phyloP scores from a whole-genome alignment of 2,113 vertebrate genomes.

The Xenotilapia longispinis region DNA sequence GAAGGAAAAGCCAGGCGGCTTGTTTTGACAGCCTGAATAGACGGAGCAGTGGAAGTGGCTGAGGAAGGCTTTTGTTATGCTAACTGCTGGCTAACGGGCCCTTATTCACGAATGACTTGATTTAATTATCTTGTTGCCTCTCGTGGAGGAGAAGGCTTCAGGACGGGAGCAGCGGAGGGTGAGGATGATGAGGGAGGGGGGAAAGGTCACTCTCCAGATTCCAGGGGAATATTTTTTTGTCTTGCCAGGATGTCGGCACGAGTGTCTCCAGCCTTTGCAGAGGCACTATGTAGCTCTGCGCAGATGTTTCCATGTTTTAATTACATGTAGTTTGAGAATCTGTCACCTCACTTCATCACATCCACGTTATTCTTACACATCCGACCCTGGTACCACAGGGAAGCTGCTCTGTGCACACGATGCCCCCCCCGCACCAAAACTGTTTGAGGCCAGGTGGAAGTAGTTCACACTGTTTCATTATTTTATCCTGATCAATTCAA shows the following conservation, averaged over 20 bases:
- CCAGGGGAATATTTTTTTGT: neutral
- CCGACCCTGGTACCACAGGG: neutral
- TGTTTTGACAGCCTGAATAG: conserved; percentile 72
- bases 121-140: conserved; percentile 47
- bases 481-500: neutral
- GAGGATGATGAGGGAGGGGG: neutral
- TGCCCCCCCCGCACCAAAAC: neutral
- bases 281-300: fast-evolving
- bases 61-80: conserved; percentile 73
- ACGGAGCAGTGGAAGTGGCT: conserved; percentile 60
- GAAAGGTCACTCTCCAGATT: neutral
- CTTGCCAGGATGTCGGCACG: neutral
- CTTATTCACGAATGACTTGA: conserved; percentile 49
- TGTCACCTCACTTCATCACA: neutral
- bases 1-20: conserved; percentile 48
- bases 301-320: neutral
- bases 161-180: neutral
- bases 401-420: neutral
- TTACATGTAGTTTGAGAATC: neutral
- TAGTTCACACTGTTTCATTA: neutral
- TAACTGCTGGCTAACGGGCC: conserved; percentile 51
- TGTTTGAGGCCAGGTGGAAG: neutral
- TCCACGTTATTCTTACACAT: fast-evolving
- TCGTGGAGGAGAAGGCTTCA: neutral
- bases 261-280: neutral